phyloP scores from a whole-genome alignment of 2,113 vertebrate genomes.

The Tachysurus fulvidraco region DNA sequence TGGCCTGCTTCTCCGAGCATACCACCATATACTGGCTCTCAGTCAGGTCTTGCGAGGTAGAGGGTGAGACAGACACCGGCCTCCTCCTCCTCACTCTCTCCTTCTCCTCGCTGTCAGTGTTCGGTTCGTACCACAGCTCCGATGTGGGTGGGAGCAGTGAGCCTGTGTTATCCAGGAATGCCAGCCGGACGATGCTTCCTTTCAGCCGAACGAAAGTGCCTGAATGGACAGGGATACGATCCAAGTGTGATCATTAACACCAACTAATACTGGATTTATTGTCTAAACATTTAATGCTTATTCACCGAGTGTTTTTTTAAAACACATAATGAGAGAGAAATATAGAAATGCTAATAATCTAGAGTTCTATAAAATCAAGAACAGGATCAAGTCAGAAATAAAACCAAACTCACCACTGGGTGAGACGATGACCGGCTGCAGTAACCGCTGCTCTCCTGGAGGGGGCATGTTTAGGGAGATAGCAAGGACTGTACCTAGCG shows the following conservation, averaged over 20 bases:
- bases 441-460: constrained; percentile 90
- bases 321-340: too few species aligned
- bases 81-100: constrained; percentile 85
- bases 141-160: constrained; percentile 79
- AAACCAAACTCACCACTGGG: constrained; percentile 82
- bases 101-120: constrained; percentile 92
- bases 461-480: constrained; percentile 88
- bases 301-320: too few species aligned
- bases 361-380: not conserved
- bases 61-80: constrained; percentile 93
- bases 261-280: not conserved
- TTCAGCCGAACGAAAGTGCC: constrained; percentile 92
- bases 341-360: too few species aligned
- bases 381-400: not conserved
- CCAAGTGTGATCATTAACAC: not conserved
- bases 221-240: constrained; percentile 59
- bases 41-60: constrained; percentile 91
- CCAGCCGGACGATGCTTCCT: constrained; percentile 89
- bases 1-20: constrained; percentile 98
- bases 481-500: constrained; percentile 87
- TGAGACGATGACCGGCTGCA: constrained; percentile 92
- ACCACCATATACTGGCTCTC: constrained; percentile 95
- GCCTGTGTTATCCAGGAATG: constrained; percentile 89
- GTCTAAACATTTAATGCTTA: not conserved
- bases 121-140: constrained; percentile 91